phyloP scores from a whole-genome alignment of 2,113 vertebrate genomes.

The Dissostichus mawsoni region DNA sequence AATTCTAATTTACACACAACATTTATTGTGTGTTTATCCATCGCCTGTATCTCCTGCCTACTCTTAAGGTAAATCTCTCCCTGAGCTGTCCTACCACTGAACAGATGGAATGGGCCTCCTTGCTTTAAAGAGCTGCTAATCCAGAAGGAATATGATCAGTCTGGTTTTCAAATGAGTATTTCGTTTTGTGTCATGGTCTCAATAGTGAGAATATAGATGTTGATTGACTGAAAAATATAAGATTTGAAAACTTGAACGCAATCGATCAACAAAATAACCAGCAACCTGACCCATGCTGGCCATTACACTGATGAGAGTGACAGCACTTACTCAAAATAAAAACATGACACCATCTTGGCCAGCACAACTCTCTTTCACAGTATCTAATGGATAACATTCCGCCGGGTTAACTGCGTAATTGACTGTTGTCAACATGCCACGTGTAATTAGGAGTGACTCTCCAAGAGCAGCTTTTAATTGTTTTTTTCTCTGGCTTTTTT shows the following conservation, averaged over 20 bases:
- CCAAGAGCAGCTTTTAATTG: slow-evolving; percentile 82
- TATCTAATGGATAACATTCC: slow-evolving; percentile 83
- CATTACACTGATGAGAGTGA: slow-evolving; percentile 19
- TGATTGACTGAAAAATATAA: background rate
- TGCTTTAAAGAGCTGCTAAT: slow-evolving; percentile 36
- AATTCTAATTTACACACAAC: no score
- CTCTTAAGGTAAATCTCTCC: slow-evolving; percentile 35
- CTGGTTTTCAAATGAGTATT: slow-evolving; percentile 30
- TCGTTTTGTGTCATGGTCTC: background rate
- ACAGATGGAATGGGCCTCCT: slow-evolving; percentile 32
- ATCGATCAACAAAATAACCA: background rate
- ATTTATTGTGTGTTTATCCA: no score
- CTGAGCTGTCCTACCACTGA: slow-evolving; percentile 18
- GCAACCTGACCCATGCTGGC: background rate
- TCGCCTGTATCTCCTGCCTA: slow-evolving; percentile 16
- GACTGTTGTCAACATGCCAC: slow-evolving; percentile 86
- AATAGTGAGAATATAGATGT: background rate
- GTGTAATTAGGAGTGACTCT: slow-evolving; percentile 85
- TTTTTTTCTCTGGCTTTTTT: slow-evolving; percentile 68
- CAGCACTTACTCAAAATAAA: slow-evolving; percentile 39
- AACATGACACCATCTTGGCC: slow-evolving; percentile 55
- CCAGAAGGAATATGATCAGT: slow-evolving; percentile 47
- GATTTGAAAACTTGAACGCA: background rate
- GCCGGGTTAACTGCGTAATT: slow-evolving; percentile 86
- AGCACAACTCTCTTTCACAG: slow-evolving; percentile 36